Evolutionary conservation across 2,113 vertebrate genomes (phyloP), one percentile per base, ranked within the genome.

Genomic region (Tretioscincus oriximinensis): DNA sequence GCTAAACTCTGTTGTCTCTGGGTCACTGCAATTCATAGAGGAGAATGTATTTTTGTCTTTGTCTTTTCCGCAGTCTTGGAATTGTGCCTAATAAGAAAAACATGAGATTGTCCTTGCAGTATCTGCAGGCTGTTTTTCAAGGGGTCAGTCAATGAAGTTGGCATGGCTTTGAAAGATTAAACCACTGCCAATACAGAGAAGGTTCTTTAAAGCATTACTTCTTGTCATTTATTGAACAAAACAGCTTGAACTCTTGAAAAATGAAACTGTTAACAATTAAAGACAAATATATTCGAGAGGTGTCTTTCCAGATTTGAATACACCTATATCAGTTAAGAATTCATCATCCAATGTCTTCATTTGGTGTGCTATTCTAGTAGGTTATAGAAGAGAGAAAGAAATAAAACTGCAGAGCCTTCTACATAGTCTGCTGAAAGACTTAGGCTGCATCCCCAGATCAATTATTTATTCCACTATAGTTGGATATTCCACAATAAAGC

Each of bases 101-200:
- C 47, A 12, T 20, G 2, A 9, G 0, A 0, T 77, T 65, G 35
- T 28, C 41, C 79, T 68, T 77, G 81, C 4, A 84, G 26, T 61
- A 89, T 49, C 26, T 73, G 76, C 35, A 81, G 66, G 54, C 71
- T 72, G 73, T 73, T 85, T 85, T 86, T 64, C 14, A 81, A 84
- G 82, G 1, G 68, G 16, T 70, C 70, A 81, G 29, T 73, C 45
- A 80, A 14, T 54, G 49, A 83, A 89, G 73, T 78, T 12, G 31
- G 20, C 22, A 28, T 20, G 29, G 45, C 35, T 90, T 79, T 79
- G 82, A 87, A 77, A 77, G 51, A 49, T 58, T 86, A 83, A 87
- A 89, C 71, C 16, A 79, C 81, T 74, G 31, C 75, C 85, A 65
- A 87, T 51, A 24, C 3, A 83, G 73, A 84, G 20, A 11, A 78